Base-by-base conservation (phyloP, 30 jellyfish, hydroid and myxozoan species). In the Aurelia aurita region DNA sequence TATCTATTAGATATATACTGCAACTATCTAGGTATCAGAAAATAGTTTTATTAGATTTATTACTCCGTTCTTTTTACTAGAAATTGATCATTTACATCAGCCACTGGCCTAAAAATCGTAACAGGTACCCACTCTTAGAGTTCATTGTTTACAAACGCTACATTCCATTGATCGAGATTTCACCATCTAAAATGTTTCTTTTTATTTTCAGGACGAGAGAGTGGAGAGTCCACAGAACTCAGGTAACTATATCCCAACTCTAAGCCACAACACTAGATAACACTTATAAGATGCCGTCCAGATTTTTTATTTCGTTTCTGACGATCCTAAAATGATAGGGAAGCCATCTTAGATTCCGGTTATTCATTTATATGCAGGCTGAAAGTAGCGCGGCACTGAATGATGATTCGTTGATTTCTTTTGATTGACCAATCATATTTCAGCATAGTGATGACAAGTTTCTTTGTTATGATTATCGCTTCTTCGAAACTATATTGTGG, bases 141-240 rank as follows among this genome's bases (percentile, higher is more conserved):
- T 16, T 55, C 67, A 3, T 55, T 55, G 67, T 55, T 55, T 55
- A 55, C 67, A 55, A 55, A 55, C 14, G 29, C 67, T 55, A 55
- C 29, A 55, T 55, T 55, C 29, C 29, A 22, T 14, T 55, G 25
- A 19, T 55, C 29, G 14, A 19, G 29, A 19, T n/a, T 22, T 67
- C 26, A 3, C 6, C 15, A 67, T n/a, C 14, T 25, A 12, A 12
- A 23, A 16, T 12, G 21, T 25, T 67, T 67, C 26, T 12, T 10
- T 29, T 31, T 28, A 12, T 23, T 77, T 77, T 77, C 47, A 77
- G 88, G 63, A 19, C 27, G 88, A 77, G 63, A 39, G 88, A 20
- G 88, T 59, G 18, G 66, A 23, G 53, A 77, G 88, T 43, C 88
- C 88, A 11, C 88, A 77, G 16, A 77, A 77, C 55, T 77, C 88